Conservation (phyloP, 2,888 invertebrate genomes). For the Ectemnius lituratus region DNA sequence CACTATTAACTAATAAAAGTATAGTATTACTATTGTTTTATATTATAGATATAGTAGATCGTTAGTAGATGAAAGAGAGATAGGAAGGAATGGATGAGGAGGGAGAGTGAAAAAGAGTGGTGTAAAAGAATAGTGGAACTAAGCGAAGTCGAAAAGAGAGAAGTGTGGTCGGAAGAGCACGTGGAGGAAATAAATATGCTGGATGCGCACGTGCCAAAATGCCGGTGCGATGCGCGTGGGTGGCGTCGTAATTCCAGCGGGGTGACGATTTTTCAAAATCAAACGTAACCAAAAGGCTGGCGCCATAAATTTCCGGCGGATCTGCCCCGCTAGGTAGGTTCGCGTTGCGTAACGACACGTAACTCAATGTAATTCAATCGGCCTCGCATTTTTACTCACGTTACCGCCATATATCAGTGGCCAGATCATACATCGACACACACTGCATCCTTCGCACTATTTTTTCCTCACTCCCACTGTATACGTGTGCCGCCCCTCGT, state of each 20-base stretch:
- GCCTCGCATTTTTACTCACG: conserved; percentile 62
- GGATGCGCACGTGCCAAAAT: conserved; percentile 70
- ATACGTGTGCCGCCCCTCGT: background rate
- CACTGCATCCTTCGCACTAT: conserved; percentile 33
- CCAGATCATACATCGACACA: conserved; percentile 60
- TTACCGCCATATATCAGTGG: conserved; percentile 58
- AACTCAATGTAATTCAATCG: conserved; percentile 74
- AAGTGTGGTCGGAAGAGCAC: conserved; percentile 44
- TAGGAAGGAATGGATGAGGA: too few relatives aligned
- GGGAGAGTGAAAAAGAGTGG: too few relatives aligned
- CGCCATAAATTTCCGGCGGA: conserved; percentile 67
- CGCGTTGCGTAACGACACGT: conserved; percentile 67
- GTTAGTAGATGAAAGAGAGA: background rate
- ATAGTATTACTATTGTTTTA: too few relatives aligned
- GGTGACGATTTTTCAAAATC: conserved; percentile 71
- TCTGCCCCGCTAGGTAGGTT: conserved; percentile 48
- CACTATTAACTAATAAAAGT: too few relatives aligned
- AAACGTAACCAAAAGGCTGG: conserved; percentile 67
- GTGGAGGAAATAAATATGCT: conserved; percentile 65
- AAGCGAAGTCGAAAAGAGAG: too few relatives aligned
- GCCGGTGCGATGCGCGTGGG: conserved; percentile 55
- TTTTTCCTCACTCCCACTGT: conserved; percentile 18
- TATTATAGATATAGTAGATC: background rate
- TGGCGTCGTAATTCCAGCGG: conserved; percentile 65
- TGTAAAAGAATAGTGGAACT: too few relatives aligned